Percentiles rank a stretch among this genome's conserved stretches.
phyloP scores from a whole-genome alignment of 37 sponge, comb jelly and placozoan species.

The Haliclona indistincta region DNA sequence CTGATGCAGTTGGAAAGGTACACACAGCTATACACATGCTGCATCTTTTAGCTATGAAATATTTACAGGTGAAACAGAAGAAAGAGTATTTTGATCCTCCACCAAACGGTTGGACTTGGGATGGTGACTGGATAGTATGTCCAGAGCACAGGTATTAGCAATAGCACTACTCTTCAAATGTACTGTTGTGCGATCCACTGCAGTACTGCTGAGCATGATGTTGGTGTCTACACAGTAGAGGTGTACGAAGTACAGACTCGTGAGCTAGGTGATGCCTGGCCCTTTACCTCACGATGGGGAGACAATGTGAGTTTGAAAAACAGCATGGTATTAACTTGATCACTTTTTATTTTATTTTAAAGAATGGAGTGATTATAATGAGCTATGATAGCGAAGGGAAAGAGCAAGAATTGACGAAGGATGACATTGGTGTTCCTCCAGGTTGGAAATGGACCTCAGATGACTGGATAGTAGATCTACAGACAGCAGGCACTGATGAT shows the following conservation, averaged over 20 bases:
- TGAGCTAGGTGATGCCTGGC: not conserved
- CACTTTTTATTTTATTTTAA: not conserved
- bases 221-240: not conserved
- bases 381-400: not conserved
- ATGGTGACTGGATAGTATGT: slow-evolving; percentile 19
- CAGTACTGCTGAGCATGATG: not conserved
- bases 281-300: not conserved
- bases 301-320: not conserved
- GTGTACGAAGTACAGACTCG: not conserved
- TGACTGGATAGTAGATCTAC: slow-evolving; percentile 45
- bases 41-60: not conserved
- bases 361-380: not conserved
- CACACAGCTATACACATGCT: not conserved
- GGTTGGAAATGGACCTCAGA: slow-evolving; percentile 57
- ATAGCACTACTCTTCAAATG: not conserved
- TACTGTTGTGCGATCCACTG: not conserved
- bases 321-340: too few species aligned
- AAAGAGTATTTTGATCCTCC: slow-evolving; percentile 27
- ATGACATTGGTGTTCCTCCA: slow-evolving; percentile 27
- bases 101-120: slow-evolving; percentile 51
- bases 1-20: slow-evolving; percentile 61
- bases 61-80: slow-evolving; percentile 3
- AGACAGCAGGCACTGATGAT: slow-evolving; percentile 46
- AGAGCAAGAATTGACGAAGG: slow-evolving; percentile 6
- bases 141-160: not conserved